phyloP scores from a whole-genome alignment of 1,140 invertebrate species.

The Lordiphosa clarofinis region DNA sequence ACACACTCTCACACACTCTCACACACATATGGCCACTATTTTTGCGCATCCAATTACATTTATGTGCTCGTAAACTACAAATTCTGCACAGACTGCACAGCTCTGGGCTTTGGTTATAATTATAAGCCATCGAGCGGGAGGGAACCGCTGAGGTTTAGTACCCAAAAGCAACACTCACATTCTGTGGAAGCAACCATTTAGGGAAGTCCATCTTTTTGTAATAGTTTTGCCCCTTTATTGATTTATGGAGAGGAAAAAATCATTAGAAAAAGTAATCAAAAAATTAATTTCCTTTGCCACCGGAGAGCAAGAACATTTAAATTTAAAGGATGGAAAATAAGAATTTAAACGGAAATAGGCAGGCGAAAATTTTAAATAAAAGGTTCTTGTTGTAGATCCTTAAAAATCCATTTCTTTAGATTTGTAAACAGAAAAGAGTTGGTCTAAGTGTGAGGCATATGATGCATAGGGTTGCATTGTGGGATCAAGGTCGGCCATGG shows the following conservation, averaged over 20 bases:
- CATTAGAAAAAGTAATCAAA: too few species aligned
- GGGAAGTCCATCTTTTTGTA: constrained; percentile 2
- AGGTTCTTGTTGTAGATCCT: too few species aligned
- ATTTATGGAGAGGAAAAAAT: too few species aligned
- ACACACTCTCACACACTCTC: constrained; percentile 24
- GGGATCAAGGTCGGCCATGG: too few species aligned
- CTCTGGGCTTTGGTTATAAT: constrained; percentile 28
- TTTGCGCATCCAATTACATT: constrained; percentile 76
- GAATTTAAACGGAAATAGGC: constrained; percentile 8
- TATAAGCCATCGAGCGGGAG: constrained; percentile 37
- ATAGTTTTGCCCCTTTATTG: too few species aligned
- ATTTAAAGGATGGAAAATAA: constrained; percentile 32
- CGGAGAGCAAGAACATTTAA: not conserved
- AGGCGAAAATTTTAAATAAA: too few species aligned
- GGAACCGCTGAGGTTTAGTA: not conserved
- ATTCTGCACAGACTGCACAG: constrained; percentile 52
- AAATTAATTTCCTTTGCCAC: too few species aligned
- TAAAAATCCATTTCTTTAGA: too few species aligned
- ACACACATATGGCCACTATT: constrained; percentile 42
- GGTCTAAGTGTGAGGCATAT: too few species aligned
- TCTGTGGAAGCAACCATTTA: constrained; percentile 30
- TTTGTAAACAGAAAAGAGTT: too few species aligned
- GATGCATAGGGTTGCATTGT: too few species aligned
- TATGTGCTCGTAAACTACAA: constrained; percentile 73
- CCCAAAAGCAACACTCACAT: not conserved